Evolutionary conservation across 2,888 invertebrate genomes (phyloP).

Genomic region (Pristionchus maxplancki): DNA sequence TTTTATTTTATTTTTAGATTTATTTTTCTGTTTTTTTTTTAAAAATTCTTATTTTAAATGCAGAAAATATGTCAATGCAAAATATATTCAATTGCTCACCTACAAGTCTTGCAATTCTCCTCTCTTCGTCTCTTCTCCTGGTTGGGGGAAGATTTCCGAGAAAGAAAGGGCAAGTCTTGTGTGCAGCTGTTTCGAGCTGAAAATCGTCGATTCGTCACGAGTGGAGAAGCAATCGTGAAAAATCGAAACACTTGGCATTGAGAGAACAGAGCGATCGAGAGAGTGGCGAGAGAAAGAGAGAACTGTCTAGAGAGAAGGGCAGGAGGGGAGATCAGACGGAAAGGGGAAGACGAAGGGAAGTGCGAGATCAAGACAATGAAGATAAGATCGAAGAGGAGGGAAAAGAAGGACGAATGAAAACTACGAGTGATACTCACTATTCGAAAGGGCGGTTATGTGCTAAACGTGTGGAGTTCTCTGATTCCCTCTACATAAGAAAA

Average conservation of each 20-base stretch:
- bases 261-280: slow-evolving; percentile 36
- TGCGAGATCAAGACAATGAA: slow-evolving; percentile 29
- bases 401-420: background rate
- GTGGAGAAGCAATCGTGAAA: slow-evolving; percentile 29
- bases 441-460: background rate
- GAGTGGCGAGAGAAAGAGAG: slow-evolving; percentile 23
- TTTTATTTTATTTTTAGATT: background rate
- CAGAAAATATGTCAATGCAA: too few relatives aligned
- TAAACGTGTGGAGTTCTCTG: background rate
- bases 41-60: background rate
- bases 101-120: background rate
- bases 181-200: slow-evolving; percentile 26
- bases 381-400: slow-evolving; percentile 25
- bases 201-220: slow-evolving; percentile 18
- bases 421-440: background rate
- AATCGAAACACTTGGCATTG: slow-evolving; percentile 46
- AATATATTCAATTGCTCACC: background rate
- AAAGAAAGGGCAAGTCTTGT: slow-evolving; percentile 38
- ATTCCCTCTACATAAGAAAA: too few relatives aligned
- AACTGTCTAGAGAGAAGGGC: background rate
- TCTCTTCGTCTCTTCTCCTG: background rate
- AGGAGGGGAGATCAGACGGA: background rate
- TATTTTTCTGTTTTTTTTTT: background rate
- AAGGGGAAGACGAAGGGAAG: slow-evolving; percentile 17
- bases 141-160: background rate